Percentiles rank a stretch among this genome's conserved stretches.
Conservation (phyloP, 2,797 vertebrate species). For the Orientallactaga sibirica region DNA sequence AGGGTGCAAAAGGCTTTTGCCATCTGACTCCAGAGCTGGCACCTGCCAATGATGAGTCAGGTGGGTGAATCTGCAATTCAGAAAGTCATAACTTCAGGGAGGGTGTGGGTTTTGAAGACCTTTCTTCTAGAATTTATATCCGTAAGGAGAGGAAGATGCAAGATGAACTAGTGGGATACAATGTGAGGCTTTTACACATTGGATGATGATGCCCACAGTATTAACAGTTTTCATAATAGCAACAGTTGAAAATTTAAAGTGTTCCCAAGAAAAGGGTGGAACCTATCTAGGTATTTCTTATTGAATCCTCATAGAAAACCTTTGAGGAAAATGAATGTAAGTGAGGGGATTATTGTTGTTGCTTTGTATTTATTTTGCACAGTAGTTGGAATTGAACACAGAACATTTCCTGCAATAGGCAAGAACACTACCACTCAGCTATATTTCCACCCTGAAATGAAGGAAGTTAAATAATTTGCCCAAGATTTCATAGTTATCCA, state of each 20-base stretch:
- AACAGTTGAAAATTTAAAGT: not conserved
- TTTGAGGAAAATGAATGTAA: no score
- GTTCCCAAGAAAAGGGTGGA: no score
- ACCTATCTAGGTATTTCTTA: no score
- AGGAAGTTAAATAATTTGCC: not conserved
- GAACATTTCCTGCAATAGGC: not conserved
- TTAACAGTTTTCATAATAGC: no score
- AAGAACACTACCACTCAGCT: not conserved
- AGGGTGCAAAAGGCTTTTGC: fast-evolving
- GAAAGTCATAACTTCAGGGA: fast-evolving
- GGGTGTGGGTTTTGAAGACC: not conserved
- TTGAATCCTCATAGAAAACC: no score
- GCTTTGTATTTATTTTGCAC: no score
- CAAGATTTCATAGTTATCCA: not conserved
- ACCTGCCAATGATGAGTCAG: not conserved
- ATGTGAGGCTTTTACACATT: fast-evolving
- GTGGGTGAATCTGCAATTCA: not conserved
- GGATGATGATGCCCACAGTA: not conserved
- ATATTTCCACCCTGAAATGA: not conserved
- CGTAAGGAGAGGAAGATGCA: not conserved
- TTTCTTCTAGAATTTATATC: not conserved
- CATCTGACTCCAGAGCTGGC: not conserved
- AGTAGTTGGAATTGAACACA: not conserved
- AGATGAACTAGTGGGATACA: not conserved
- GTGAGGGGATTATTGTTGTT: not conserved